Evolutionary conservation across 2,113 vertebrate genomes (phyloP).

Genomic region (Phocoena sinus): DNA sequence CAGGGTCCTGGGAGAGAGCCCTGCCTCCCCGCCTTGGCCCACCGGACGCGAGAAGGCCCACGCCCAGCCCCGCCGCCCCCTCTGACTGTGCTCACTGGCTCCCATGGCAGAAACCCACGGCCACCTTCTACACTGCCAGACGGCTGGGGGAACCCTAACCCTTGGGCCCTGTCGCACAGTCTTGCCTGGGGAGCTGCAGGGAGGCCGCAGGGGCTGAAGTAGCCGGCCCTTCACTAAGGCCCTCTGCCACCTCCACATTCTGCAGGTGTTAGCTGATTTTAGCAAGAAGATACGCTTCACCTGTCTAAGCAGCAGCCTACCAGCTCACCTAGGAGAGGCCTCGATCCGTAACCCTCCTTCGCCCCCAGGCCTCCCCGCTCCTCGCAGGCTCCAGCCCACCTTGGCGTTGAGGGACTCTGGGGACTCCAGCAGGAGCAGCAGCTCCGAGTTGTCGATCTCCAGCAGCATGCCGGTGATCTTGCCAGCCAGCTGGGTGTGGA

Average conservation of each 20-base stretch:
- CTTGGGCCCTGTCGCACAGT: neutral
- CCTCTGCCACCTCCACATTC: neutral
- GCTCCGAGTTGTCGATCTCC: slow-evolving; percentile 95
- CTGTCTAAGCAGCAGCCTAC: neutral
- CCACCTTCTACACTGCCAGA: neutral
- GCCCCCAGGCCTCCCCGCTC: neutral
- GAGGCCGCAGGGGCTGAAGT: neutral
- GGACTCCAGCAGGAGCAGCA: slow-evolving; percentile 94
- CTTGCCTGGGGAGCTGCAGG: neutral
- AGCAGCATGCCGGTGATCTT: slow-evolving; percentile 98
- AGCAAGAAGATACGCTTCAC: neutral
- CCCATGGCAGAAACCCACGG: neutral
- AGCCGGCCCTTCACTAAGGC: neutral
- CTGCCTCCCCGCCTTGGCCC: neutral
- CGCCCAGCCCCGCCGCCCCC: too few relatives aligned
- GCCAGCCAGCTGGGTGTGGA: slow-evolving; percentile 87
- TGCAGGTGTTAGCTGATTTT: neutral
- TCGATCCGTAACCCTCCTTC: neutral
- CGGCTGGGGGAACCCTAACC: neutral
- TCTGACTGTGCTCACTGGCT: neutral
- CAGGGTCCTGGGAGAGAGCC: neutral
- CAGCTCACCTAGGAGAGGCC: neutral
- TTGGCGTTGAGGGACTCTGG: slow-evolving; percentile 91
- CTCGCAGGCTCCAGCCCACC: slow-evolving; percentile 73
- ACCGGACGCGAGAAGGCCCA: neutral